Evolutionary conservation across 1,140 invertebrate species (phyloP).

Genomic region (Mylabris phalerata): DNA sequence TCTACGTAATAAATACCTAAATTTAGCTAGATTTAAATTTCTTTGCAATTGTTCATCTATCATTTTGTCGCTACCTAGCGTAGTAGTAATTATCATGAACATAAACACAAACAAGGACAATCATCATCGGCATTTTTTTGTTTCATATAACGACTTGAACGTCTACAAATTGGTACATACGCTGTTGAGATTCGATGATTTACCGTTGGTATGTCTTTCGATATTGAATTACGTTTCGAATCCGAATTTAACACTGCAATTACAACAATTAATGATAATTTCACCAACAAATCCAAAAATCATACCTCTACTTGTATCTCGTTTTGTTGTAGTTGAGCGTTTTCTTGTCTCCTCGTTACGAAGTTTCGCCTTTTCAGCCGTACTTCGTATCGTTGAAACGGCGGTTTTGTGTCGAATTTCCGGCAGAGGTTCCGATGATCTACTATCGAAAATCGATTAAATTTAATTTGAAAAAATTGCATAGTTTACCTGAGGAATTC

Average conservation of each 20-base stretch:
- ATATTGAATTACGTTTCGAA: neutral
- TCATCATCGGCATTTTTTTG: conserved; percentile 17
- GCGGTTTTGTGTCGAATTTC: conserved; percentile 44
- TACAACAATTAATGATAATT: neutral
- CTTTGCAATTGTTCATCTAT: conserved; percentile 8
- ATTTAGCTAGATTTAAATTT: neutral
- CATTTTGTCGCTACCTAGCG: conserved; percentile 33
- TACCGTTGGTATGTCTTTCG: neutral
- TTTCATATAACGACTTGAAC: conserved; percentile 30
- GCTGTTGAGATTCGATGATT: conserved; percentile 36
- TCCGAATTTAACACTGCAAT: conserved; percentile 1
- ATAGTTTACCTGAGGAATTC: conserved; percentile 12
- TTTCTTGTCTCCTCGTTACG: conserved; percentile 30
- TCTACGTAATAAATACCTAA: neutral
- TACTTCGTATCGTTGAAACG: conserved; percentile 42
- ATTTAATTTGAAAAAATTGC: conserved; percentile 1
- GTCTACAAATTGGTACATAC: conserved; percentile 41
- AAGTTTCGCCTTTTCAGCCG: conserved; percentile 35
- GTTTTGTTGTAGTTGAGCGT: conserved; percentile 17
- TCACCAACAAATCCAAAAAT: neutral
- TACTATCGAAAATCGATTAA: neutral
- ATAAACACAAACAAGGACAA: conserved; percentile 41
- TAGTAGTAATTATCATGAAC: conserved; percentile 36
- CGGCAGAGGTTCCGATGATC: conserved; percentile 24
- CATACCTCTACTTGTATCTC: conserved; percentile 27